Conservation (phyloP, 2,888 invertebrate species). For the Trilocha varians region DNA sequence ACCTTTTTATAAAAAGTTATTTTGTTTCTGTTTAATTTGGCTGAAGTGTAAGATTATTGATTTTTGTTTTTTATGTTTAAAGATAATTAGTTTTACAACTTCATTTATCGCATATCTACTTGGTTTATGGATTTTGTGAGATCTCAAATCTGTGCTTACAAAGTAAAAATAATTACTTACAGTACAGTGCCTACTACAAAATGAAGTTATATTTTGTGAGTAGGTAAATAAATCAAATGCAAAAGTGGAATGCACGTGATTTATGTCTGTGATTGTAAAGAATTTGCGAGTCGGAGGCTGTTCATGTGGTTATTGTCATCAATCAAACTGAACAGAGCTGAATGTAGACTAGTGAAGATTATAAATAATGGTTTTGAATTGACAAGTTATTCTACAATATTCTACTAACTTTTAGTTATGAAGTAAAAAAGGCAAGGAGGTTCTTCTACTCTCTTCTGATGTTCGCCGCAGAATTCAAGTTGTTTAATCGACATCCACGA, state of each 20-base stretch:
- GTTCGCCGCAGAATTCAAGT: too few species aligned
- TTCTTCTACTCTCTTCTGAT: too few species aligned
- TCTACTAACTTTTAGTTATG: too few species aligned
- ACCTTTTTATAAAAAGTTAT: background rate
- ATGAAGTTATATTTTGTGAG: too few species aligned
- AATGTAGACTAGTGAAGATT: too few species aligned
- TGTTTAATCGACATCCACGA: too few species aligned
- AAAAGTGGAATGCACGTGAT: slow-evolving; percentile 6
- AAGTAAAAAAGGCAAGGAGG: too few species aligned
- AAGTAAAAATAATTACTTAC: too few species aligned
- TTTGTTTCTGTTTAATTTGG: background rate
- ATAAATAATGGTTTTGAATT: background rate
- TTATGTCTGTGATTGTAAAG: background rate
- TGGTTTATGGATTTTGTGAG: too few species aligned
- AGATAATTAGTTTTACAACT: background rate
- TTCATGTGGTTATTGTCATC: slow-evolving; percentile 15
- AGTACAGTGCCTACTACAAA: too few species aligned
- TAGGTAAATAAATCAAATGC: background rate
- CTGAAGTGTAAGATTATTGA: background rate
- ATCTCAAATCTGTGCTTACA: too few species aligned
- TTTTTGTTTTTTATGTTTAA: background rate
- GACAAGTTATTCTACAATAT: too few species aligned
- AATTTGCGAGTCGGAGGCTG: background rate
- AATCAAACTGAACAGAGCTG: slow-evolving; percentile 25
- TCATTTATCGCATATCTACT: background rate